Evolutionary conservation across 2,888 invertebrate genomes (phyloP).

Genomic region (Drosophila pegasa): DNA sequence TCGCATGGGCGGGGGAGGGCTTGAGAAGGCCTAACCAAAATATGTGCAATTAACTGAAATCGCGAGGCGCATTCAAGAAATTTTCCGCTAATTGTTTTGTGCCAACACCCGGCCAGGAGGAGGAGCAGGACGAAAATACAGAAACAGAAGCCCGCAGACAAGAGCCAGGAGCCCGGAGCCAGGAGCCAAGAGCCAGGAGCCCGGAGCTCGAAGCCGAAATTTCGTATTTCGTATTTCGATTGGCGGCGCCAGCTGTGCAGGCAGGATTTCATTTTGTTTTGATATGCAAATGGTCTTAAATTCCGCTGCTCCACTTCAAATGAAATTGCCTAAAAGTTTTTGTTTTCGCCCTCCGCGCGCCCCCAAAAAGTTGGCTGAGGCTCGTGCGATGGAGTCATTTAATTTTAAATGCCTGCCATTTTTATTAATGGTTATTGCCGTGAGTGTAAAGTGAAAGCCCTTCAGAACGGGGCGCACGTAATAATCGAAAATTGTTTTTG

Average conservation of each 20-base stretch:
- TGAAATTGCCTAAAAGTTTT: conserved; percentile 75
- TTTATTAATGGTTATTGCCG: conserved; percentile 77
- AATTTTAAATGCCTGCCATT: conserved; percentile 77
- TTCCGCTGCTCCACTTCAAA: conserved; percentile 61
- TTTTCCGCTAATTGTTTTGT: conserved; percentile 74
- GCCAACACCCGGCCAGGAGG: conserved; percentile 23
- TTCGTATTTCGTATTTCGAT: conserved; percentile 47
- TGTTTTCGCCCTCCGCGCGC: conserved; percentile 19
- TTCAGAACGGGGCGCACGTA: conserved; percentile 27
- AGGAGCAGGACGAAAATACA: not conserved
- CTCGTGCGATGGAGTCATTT: conserved; percentile 65
- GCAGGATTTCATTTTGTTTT: conserved; percentile 67
- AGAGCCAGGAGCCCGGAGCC: conserved; percentile 9
- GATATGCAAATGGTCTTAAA: conserved; percentile 73
- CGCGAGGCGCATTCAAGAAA: conserved; percentile 59
- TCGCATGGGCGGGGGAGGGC: not conserved
- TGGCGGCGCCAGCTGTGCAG: conserved; percentile 52
- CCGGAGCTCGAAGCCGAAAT: conserved; percentile 13
- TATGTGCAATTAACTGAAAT: conserved; percentile 74
- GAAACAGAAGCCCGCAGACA: not conserved
- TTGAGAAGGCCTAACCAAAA: conserved; percentile 39
- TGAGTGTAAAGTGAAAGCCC: conserved; percentile 56
- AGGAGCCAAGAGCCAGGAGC: not conserved
- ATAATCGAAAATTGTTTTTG: conserved; percentile 77
- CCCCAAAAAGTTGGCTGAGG: conserved; percentile 16